Evolutionary conservation across 1,140 invertebrate species (phyloP).

Genomic region (Penaeus indicus): DNA sequence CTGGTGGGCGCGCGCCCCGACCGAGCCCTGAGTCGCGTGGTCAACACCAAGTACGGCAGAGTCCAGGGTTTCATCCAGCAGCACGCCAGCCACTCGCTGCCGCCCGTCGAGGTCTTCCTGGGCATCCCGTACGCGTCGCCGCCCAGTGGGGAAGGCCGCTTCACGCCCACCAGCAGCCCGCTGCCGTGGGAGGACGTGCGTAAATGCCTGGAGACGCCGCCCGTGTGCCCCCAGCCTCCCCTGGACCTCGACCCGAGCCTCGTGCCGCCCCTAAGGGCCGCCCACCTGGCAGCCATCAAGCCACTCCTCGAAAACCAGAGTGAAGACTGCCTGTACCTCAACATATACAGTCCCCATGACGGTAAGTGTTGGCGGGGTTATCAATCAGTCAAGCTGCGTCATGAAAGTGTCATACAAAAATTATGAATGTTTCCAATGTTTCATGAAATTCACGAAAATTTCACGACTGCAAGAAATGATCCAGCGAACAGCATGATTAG

Average conservation of each 20-base stretch:
- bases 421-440: no score
- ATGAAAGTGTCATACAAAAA: no score
- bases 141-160: conserved; percentile 76
- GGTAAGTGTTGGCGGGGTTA: conserved; percentile 75
- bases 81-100: conserved; percentile 77
- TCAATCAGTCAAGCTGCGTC: no score
- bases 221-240: conserved; percentile 71
- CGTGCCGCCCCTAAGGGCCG: conserved; percentile 87
- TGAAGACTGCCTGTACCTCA: conserved; percentile 97
- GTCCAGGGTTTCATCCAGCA: conserved; percentile 71
- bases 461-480: no score
- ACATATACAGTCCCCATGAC: conserved; percentile 95
- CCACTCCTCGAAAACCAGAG: conserved; percentile 90
- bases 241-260: conserved; percentile 68
- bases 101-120: conserved; percentile 81
- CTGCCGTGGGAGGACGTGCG: conserved; percentile 66
- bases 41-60: conserved; percentile 72
- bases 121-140: conserved; percentile 80
- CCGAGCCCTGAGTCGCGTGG: conserved; percentile 67
- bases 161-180: conserved; percentile 73
- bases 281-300: conserved; percentile 87
- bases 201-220: conserved; percentile 63
- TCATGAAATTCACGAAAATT: no score
- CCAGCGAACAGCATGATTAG: no score
- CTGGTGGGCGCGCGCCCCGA: conserved; percentile 67